Conservation (phyloP, 23 tunicate genomes). For the Trididemnum nubilum region DNA sequence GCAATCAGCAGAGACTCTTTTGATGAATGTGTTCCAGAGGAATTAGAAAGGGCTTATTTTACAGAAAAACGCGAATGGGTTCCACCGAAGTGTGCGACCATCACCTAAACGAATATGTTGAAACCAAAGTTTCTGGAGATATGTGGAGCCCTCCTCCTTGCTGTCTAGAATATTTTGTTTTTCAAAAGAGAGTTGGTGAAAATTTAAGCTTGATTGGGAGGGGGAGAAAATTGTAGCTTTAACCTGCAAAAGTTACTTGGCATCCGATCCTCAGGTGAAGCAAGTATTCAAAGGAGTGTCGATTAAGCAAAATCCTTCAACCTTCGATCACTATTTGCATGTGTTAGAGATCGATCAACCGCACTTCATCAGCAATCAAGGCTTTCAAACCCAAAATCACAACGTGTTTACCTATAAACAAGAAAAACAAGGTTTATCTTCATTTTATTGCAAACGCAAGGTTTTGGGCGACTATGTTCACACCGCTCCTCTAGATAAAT, state of each 20-base stretch:
- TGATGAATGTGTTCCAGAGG: not conserved
- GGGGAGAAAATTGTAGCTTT: not conserved
- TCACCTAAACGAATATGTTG: not conserved
- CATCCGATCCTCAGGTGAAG: not conserved
- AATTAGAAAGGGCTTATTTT: not conserved
- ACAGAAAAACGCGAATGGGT: not conserved
- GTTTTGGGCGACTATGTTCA: not conserved
- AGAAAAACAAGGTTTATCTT: not conserved
- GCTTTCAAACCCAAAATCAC: not conserved
- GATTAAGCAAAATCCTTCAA: not conserved
- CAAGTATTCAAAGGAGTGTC: slow-evolving; percentile 1
- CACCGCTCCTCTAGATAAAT: not conserved
- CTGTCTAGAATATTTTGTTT: not conserved
- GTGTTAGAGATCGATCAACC: not conserved
- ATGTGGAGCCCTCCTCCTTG: not conserved
- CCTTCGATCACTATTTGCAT: not conserved
- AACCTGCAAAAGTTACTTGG: not conserved
- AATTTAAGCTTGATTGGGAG: not conserved
- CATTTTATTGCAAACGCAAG: not conserved
- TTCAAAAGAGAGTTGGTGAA: not conserved
- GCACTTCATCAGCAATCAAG: not conserved
- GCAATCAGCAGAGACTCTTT: not conserved
- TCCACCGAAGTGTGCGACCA: not conserved
- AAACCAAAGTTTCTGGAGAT: not conserved
- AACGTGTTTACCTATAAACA: not conserved